Percentiles rank a stretch among this genome's conserved stretches.
Evolutionary conservation across 2,113 vertebrate genomes (phyloP).

Genomic region (Mesembrinibis cayennensis): DNA sequence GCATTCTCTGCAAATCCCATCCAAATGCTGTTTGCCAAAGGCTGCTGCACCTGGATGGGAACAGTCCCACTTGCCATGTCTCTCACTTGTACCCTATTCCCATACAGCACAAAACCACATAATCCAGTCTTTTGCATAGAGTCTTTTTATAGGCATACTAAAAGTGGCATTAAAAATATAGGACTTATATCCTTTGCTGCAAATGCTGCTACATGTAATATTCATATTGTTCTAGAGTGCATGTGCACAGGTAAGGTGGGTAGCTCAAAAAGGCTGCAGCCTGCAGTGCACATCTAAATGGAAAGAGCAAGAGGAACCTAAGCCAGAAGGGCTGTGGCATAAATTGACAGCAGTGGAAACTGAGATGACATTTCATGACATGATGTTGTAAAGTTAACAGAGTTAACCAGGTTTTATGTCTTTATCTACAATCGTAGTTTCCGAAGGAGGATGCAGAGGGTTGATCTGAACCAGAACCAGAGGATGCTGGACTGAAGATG

Average conservation of each 20-base stretch:
- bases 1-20: neutral
- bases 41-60: slow-evolving; percentile 1
- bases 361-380: neutral
- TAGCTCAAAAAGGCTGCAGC: neutral
- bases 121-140: neutral
- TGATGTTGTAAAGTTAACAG: slow-evolving; percentile 3
- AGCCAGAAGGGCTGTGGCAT: neutral
- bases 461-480: neutral
- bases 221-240: neutral
- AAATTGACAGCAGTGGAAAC: neutral
- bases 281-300: neutral
- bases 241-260: neutral
- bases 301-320: neutral
- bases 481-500: neutral
- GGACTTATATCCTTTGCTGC: slow-evolving; percentile 18
- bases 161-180: slow-evolving; percentile 53
- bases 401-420: slow-evolving; percentile 4
- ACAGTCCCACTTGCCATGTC: neutral
- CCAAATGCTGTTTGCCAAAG: neutral
- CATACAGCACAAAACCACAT: neutral
- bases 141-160: slow-evolving; percentile 45
- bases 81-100: neutral
- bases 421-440: neutral
- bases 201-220: slow-evolving; percentile 19
- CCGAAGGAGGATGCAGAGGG: neutral